phyloP scores from a whole-genome alignment of 2,113 vertebrate genomes.

The Ascaphus truei region DNA sequence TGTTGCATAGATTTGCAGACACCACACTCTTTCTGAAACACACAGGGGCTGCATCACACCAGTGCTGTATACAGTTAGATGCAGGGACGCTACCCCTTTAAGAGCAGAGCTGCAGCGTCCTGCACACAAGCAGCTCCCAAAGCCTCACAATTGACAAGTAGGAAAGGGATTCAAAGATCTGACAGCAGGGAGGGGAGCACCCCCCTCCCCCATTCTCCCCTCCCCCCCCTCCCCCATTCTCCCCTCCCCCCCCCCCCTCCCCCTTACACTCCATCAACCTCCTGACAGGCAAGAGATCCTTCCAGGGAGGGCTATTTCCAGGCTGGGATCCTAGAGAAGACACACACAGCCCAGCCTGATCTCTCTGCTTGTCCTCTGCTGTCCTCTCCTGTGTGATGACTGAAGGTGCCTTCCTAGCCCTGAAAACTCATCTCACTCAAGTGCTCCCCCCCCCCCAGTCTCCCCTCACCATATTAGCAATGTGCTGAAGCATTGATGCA shows the following conservation, averaged over 20 bases:
- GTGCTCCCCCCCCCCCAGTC: neutral
- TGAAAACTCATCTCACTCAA: neutral
- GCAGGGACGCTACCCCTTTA: neutral
- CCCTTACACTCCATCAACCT: slow-evolving; percentile 32
- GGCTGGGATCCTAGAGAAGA: neutral
- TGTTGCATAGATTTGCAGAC: too few relatives aligned
- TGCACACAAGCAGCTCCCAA: neutral
- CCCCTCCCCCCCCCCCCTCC: too few relatives aligned
- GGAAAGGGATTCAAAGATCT: neutral
- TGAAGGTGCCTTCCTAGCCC: neutral
- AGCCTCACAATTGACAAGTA: neutral
- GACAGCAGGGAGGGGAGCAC: neutral
- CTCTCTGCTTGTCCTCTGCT: neutral
- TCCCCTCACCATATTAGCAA: neutral
- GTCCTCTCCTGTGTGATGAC: neutral
- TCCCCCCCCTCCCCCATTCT: neutral
- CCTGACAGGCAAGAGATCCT: neutral
- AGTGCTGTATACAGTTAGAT: too few relatives aligned
- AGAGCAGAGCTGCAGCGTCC: neutral
- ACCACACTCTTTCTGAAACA: too few relatives aligned
- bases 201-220: neutral
- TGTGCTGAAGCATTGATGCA: neutral
- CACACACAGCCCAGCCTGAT: neutral
- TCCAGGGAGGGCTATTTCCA: neutral
- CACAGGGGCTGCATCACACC: too few relatives aligned